These are phyloP conservation scores for Lochmaea crataegi DNA, from an alignment of 2,888 invertebrate genomes.

Conservation along the genomic window DNA sequence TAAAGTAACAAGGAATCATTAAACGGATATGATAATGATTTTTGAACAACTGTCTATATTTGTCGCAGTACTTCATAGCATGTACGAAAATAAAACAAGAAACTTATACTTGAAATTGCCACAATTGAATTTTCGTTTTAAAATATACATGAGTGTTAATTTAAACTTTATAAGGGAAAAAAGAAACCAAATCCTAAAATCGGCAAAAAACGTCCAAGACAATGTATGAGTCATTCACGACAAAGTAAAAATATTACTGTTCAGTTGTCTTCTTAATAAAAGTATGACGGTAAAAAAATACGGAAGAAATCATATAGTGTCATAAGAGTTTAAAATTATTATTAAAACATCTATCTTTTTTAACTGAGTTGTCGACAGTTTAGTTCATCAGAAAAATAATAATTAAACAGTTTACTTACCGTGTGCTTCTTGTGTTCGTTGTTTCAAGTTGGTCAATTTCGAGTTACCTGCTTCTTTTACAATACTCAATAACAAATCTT, in stretches of 20 bases:
- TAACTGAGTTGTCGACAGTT: background rate
- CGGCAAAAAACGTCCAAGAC: background rate
- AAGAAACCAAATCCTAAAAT: background rate
- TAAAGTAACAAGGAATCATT: no score
- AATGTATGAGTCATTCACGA: background rate
- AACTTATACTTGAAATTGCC: background rate
- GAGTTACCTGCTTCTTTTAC: constrained; percentile 86
- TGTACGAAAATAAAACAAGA: no score
- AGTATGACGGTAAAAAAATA: background rate
- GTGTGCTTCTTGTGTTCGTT: constrained; percentile 87
- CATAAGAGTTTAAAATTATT: background rate
- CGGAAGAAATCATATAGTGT: background rate
- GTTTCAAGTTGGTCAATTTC: constrained; percentile 80
- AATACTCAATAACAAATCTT: constrained; percentile 86
- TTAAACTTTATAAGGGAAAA: no score
- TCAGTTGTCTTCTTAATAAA: background rate
- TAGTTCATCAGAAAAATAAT: background rate
- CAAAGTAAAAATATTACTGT: background rate
- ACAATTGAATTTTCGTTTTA: background rate
- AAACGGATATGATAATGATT: no score
- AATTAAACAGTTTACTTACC: constrained; percentile 69
- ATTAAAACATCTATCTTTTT: background rate
- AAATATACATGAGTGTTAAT: no score
- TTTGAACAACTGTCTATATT: no score
- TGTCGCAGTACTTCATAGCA: no score